Percentiles rank a stretch among this genome's conserved stretches.
Evolutionary conservation across 2,888 invertebrate genomes (phyloP).

Genomic region (Norana najaformis): DNA sequence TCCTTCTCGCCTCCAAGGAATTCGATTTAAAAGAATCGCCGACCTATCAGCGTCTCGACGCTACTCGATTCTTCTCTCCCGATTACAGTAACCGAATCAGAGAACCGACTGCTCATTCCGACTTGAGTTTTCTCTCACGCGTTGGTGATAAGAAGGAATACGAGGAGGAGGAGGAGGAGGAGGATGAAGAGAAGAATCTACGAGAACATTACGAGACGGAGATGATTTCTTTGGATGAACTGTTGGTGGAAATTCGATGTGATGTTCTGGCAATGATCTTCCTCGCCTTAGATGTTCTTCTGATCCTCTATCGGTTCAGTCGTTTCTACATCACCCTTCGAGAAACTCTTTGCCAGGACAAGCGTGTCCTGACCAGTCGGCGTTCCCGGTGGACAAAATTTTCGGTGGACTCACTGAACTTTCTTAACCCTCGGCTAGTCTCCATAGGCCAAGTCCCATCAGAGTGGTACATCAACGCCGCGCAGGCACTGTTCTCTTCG

Average conservation of each 20-base stretch:
- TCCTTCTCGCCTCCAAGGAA: not conserved
- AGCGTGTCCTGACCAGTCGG: not conserved
- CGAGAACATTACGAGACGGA: not conserved
- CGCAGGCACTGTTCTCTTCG: not conserved
- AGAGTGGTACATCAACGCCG: not conserved
- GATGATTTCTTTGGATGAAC: not conserved
- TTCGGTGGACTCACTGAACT: not conserved
- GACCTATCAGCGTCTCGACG: not conserved
- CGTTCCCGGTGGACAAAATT: not conserved
- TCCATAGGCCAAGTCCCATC: not conserved
- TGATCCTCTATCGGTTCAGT: not conserved
- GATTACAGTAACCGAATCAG: not conserved
- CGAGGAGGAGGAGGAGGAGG: not conserved
- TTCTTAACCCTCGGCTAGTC: not conserved
- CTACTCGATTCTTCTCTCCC: not conserved
- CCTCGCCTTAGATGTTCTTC: not conserved
- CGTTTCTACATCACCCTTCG: not conserved
- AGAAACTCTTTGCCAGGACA: not conserved
- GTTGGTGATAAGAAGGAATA: not conserved
- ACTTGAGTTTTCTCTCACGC: not conserved
- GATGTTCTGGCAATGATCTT: not conserved
- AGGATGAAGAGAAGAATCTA: not conserved
- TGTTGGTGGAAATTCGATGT: not conserved
- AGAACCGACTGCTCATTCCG: not conserved
- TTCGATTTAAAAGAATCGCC: not conserved